Evolutionary conservation across 1,140 invertebrate species (phyloP).

Genomic region (Phocides pigmalion): DNA sequence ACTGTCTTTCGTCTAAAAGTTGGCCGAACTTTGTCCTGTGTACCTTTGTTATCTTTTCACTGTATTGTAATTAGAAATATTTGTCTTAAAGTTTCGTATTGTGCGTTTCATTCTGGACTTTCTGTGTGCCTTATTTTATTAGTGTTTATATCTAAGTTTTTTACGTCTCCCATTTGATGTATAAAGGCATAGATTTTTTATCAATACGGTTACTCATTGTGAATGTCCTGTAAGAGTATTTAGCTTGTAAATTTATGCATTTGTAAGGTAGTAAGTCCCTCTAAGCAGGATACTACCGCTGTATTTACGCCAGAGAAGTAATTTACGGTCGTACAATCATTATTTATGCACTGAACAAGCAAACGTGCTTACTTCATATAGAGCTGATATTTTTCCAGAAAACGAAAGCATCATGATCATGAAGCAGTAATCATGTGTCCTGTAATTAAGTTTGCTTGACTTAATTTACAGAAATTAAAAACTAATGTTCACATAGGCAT

Average conservation of each 20-base stretch:
- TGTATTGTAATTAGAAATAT: not conserved
- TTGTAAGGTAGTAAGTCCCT: not conserved
- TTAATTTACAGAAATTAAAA: no score
- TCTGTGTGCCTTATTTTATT: conserved; percentile 66
- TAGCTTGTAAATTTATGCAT: conserved; percentile 26
- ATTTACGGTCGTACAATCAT: no score
- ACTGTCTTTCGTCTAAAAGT: not conserved
- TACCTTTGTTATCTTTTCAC: not conserved
- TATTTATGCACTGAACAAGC: no score
- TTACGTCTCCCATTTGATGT: conserved; percentile 29
- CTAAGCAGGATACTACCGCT: not conserved
- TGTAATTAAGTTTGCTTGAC: no score
- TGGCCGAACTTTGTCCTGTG: not conserved
- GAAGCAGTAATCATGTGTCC: no score
- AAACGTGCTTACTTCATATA: no score
- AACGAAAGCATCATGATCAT: no score
- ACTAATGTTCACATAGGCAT: no score
- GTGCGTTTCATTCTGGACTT: conserved; percentile 45
- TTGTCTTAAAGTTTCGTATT: not conserved
- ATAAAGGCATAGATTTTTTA: conserved; percentile 32
- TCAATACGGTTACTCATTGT: conserved; percentile 31
- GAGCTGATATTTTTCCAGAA: no score
- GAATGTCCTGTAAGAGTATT: conserved; percentile 39
- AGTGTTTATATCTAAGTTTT: conserved; percentile 42
- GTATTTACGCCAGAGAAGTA: not conserved